Percentiles rank a stretch among this genome's conserved stretches.
Conservation (phyloP, 2,888 invertebrate genomes). For the Aradus depressus region DNA sequence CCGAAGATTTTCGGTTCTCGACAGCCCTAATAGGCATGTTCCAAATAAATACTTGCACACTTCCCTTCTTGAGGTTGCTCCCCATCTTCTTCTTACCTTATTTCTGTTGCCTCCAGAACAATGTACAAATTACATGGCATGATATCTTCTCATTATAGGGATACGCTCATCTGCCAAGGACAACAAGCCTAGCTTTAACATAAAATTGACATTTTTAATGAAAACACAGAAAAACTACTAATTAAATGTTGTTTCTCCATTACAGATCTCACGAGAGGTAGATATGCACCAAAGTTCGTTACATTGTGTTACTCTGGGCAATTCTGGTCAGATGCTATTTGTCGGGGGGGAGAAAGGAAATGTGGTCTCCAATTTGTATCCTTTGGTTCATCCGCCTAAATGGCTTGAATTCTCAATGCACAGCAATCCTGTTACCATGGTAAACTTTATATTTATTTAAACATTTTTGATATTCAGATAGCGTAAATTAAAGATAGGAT, state of each 20-base stretch:
- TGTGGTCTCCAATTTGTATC: conserved; percentile 65
- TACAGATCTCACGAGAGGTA: conserved; percentile 23
- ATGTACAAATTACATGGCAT: too few species aligned
- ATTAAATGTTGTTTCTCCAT: not conserved
- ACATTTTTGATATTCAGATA: not conserved
- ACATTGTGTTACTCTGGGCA: conserved; percentile 37
- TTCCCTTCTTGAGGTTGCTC: too few species aligned
- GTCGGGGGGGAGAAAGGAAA: conserved; percentile 65
- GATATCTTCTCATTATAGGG: too few species aligned
- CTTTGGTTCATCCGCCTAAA: conserved; percentile 54
- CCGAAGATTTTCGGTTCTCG: too few species aligned
- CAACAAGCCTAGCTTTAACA: too few species aligned
- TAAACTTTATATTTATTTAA: conserved; percentile 29
- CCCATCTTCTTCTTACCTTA: too few species aligned
- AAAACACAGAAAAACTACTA: not conserved
- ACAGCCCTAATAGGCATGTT: too few species aligned
- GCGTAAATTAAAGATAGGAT: not conserved
- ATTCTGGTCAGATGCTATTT: conserved; percentile 72
- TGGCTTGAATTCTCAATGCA: conserved; percentile 45
- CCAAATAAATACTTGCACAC: too few species aligned
- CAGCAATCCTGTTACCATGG: conserved; percentile 40
- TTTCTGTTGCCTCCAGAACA: too few species aligned
- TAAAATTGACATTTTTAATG: not conserved
- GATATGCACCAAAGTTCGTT: conserved; percentile 36
- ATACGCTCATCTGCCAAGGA: too few species aligned